phyloP scores from a whole-genome alignment of 2,797 vertebrate genomes.

The Echiichthys vipera region DNA sequence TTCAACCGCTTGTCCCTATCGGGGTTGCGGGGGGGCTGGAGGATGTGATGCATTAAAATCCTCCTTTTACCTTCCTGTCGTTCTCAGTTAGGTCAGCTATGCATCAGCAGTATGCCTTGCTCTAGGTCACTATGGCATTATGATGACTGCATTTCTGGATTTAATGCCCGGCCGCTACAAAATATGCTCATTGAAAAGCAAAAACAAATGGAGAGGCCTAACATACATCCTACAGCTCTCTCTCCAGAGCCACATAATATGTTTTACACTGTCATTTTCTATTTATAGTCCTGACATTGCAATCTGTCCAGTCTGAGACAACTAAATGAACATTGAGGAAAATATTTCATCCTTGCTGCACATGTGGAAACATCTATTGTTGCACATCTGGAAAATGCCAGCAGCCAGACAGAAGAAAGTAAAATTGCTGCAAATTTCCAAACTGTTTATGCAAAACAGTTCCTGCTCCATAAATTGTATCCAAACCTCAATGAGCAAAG shows the following conservation, averaged over 20 bases:
- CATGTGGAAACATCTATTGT: slow-evolving; percentile 84
- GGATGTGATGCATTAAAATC: too few relatives aligned
- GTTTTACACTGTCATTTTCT: slow-evolving; percentile 16
- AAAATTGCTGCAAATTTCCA: slow-evolving; percentile 80
- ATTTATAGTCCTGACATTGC: slow-evolving; percentile 16
- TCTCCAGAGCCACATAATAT: background rate
- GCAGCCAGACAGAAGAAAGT: slow-evolving; percentile 74
- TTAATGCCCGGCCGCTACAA: background rate
- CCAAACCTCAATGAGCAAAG: slow-evolving; percentile 69
- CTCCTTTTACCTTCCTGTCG: background rate
- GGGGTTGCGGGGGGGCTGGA: too few relatives aligned
- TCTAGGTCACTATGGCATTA: background rate
- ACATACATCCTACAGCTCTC: background rate
- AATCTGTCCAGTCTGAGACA: slow-evolving; percentile 25
- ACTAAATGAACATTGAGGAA: slow-evolving; percentile 44
- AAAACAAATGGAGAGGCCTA: background rate
- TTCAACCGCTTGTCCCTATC: too few relatives aligned
- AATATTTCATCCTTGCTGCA: slow-evolving; percentile 58
- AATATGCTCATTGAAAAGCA: background rate
- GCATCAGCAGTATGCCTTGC: background rate
- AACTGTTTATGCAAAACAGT: slow-evolving; percentile 85
- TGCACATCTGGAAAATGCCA: slow-evolving; percentile 84
- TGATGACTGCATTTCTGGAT: too few relatives aligned
- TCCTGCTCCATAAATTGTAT: slow-evolving; percentile 71
- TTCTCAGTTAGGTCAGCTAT: background rate